A percentile compares a stretch with the other conserved stretches of the same genome.
Evolutionary conservation across 2,797 vertebrate genomes (phyloP).

Genomic region (Dallia pectoralis): DNA sequence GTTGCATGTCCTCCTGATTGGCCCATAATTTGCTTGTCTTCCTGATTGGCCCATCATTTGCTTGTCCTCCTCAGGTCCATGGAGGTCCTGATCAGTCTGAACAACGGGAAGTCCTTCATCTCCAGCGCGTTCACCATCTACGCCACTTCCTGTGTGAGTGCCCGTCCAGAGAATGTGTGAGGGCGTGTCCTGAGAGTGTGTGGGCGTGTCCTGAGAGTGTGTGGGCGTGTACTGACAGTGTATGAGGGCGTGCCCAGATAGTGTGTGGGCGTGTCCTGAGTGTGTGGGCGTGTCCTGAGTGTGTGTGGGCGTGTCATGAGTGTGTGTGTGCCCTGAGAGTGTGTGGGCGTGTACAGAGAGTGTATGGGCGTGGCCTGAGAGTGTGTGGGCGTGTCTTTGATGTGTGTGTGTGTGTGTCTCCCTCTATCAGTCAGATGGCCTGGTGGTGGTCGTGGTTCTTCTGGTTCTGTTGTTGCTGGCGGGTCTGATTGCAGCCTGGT

Average conservation of each 20-base stretch:
- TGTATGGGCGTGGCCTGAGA: too few species aligned
- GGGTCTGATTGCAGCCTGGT: slow-evolving; percentile 88
- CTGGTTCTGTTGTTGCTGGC: slow-evolving; percentile 82
- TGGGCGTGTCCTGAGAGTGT: slow-evolving; percentile 1
- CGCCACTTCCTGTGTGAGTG: slow-evolving; percentile 92
- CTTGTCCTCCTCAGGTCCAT: slow-evolving; percentile 74
- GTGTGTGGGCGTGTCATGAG: too few species aligned
- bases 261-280: slow-evolving; percentile 80
- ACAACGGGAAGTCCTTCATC: slow-evolving; percentile 83
- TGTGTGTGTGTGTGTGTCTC: too few species aligned
- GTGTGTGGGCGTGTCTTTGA: too few species aligned
- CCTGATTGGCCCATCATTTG: neutral
- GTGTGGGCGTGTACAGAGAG: slow-evolving; percentile 76
- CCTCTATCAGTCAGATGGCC: slow-evolving; percentile 77
- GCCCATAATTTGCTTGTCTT: neutral
- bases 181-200: too few species aligned
- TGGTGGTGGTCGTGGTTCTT: slow-evolving; percentile 79
- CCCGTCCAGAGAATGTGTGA: neutral
- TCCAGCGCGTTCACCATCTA: slow-evolving; percentile 82
- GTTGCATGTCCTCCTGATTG: neutral
- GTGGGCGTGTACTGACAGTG: too few species aligned
- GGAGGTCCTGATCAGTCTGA: slow-evolving; percentile 90
- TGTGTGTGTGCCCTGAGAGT: too few species aligned
- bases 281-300: too few species aligned
- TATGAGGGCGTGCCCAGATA: too few species aligned